Evolutionary conservation across 1,140 invertebrate species (phyloP), one percentile per base, ranked within the genome.

Genomic region (Trachymyrmex cornetzi): DNA sequence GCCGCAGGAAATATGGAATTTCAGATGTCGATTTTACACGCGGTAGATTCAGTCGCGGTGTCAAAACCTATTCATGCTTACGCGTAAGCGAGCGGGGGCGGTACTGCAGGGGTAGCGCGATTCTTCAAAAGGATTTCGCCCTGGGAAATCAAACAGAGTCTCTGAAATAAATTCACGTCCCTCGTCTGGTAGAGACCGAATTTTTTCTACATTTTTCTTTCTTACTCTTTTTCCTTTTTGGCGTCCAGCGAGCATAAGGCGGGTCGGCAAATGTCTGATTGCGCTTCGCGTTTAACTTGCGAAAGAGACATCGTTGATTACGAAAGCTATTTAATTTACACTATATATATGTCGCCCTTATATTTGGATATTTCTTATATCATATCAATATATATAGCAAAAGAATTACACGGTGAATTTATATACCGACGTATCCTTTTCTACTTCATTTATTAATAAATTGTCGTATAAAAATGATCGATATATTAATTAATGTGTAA

Each of bases 51-150:
- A 71, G 79, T 82, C 79, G 67, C 34, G 12, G 67, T 81, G 79
- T 87, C 79, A 71, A 74, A 71, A 72, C 48, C 57, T 64, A 87
- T 82, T 82, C 85, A 72, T 72, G 79, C 67, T 72, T 72, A 74
- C 63, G 38, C 27, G n/a, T 72, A 82, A 87, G 57, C n/a, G 38
- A 30, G 3, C 34, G 55, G 50, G 34, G 24, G 5, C 22, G 55
- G 5, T n/a, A 19, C n/a, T 22, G 44, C 2, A 30, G 22, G 53
- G 38, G n/a, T 14, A 34, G 79, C 14, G 24, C 44, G 34, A 74
- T 82, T 84, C 79, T 87, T 87, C 85, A 87, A 82, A 87, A 84
- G 59, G 57, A 87, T 87, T 87, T 87, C 85, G 85, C 85, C 85
- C 55, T 72, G 79, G 85, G 85, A 87, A 87, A 87, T 87, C 85